These are phyloP conservation scores for Megalopta genalis DNA, from an alignment of 1,140 invertebrate species.

Conservation along the genomic window DNA sequence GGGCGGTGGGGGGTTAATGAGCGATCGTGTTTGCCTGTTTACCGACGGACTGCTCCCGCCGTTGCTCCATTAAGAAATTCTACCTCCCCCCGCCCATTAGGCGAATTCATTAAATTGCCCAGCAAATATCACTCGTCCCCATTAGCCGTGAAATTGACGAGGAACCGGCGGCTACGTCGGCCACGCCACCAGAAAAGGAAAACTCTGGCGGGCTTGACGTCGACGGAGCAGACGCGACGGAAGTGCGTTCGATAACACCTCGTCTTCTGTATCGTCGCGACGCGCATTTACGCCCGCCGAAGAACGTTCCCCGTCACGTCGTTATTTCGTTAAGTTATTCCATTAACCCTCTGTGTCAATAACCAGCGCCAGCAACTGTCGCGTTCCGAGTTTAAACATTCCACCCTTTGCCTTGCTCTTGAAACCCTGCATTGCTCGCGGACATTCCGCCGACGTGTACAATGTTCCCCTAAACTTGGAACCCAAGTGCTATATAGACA, in stretches of 20 bases:
- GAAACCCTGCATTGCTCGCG: too few species aligned
- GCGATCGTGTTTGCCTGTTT: constrained; percentile 38
- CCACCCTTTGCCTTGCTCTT: too few species aligned
- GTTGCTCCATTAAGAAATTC: constrained; percentile 31
- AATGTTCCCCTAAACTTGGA: too few species aligned
- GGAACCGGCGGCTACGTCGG: neutral
- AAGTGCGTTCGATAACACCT: constrained; percentile 12
- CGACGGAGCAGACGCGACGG: neutral
- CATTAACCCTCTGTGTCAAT: too few species aligned
- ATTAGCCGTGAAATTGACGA: constrained; percentile 12
- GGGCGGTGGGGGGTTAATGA: constrained; percentile 10
- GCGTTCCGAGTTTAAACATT: too few species aligned
- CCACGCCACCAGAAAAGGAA: neutral
- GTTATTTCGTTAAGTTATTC: neutral
- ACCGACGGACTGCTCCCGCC: neutral
- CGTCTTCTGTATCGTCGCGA: neutral
- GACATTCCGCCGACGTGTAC: neutral
- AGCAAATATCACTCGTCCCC: constrained; percentile 35
- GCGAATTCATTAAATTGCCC: constrained; percentile 29
- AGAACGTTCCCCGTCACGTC: neutral
- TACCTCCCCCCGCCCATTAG: neutral
- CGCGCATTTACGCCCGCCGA: neutral
- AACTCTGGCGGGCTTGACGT: neutral
- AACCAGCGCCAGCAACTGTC: too few species aligned
- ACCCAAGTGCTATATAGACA: too few species aligned